Conservation (phyloP, 2,113 vertebrate species). For the Gracilinanus agilis region DNA sequence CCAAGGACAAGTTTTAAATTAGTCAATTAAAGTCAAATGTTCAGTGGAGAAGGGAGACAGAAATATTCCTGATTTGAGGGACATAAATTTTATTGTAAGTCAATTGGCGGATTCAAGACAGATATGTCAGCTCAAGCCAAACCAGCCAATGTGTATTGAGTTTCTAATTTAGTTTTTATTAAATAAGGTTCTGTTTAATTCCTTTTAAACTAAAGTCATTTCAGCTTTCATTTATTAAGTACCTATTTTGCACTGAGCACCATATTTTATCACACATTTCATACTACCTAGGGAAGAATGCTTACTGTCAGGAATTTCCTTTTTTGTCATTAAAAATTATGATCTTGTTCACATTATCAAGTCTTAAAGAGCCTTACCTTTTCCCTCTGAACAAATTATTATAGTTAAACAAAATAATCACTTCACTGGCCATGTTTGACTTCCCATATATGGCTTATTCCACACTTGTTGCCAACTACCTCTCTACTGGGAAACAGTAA, state of each 20-base stretch:
- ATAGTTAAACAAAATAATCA: neutral
- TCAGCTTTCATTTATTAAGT: neutral
- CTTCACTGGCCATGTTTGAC: neutral
- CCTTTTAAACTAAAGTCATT: neutral
- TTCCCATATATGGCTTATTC: neutral
- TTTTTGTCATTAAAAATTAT: neutral
- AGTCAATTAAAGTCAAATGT: conserved; percentile 84
- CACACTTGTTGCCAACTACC: neutral
- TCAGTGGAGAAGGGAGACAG: conserved; percentile 73
- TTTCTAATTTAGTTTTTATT: conserved; percentile 49
- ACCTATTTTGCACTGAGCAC: neutral
- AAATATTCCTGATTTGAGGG: conserved; percentile 74
- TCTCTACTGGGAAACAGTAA: neutral
- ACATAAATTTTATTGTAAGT: neutral
- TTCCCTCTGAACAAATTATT: neutral
- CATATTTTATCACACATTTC: neutral
- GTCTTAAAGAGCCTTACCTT: neutral
- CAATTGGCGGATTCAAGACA: conserved; percentile 62
- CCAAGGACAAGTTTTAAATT: conserved; percentile 80
- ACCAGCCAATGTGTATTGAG: conserved; percentile 28
- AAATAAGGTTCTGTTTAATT: neutral
- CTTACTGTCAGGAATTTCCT: neutral
- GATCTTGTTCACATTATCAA: neutral
- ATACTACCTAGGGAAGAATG: too few species aligned
- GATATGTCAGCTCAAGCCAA: conserved; percentile 50